phyloP scores from a whole-genome alignment of 2,797 vertebrate species.

The Falco concolor region DNA sequence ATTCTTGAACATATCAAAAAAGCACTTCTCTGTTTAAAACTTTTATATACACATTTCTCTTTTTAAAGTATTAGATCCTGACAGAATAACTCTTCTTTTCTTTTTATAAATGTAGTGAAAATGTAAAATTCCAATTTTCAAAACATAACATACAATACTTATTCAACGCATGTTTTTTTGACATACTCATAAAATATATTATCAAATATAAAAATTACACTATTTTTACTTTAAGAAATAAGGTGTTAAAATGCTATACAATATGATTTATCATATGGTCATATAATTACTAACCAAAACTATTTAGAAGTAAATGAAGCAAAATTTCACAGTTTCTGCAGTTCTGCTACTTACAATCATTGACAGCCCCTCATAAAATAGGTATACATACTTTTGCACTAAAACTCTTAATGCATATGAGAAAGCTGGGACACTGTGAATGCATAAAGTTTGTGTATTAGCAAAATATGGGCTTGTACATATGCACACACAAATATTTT shows the following conservation, averaged over 20 bases:
- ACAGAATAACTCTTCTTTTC: conserved; percentile 22
- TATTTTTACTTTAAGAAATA: conserved; percentile 1
- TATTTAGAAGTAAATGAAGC: conserved; percentile 59
- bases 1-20: conserved; percentile 44
- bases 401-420: conserved; percentile 56
- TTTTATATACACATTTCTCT: conserved; percentile 18
- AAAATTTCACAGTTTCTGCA: conserved; percentile 63
- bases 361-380: conserved; percentile 58
- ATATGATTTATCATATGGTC: neutral
- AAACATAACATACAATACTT: conserved; percentile 53
- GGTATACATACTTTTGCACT: conserved; percentile 58
- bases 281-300: conserved; percentile 19
- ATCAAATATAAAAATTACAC: conserved; percentile 12
- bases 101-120: conserved; percentile 25
- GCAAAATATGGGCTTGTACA: conserved; percentile 50
- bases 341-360: conserved; percentile 62
- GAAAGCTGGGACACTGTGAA: conserved; percentile 47
- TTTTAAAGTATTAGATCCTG: neutral
- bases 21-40: conserved; percentile 42
- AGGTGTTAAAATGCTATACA: conserved; percentile 18
- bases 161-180: neutral
- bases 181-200: conserved; percentile 28
- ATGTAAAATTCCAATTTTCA: conserved; percentile 19
- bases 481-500: conserved; percentile 59
- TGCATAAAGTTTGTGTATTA: conserved; percentile 48